phyloP scores from a whole-genome alignment of 2,797 vertebrate species.

The Peromyscus eremicus region DNA sequence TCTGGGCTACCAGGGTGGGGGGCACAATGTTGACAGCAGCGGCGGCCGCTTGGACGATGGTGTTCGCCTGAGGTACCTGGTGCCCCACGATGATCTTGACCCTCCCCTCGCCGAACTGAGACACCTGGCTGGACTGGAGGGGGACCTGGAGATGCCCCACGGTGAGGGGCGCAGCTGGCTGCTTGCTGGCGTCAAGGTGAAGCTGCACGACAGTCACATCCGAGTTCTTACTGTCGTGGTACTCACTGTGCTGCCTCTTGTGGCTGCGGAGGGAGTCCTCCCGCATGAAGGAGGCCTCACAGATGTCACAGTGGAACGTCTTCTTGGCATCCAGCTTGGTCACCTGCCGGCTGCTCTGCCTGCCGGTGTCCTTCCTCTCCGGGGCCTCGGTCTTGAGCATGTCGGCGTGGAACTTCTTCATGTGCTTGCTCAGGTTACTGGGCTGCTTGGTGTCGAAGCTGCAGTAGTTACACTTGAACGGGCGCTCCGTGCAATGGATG shows the following conservation, averaged over 20 bases:
- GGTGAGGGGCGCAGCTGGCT: conserved; percentile 75
- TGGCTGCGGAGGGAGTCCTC: conserved; percentile 98
- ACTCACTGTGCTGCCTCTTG: conserved; percentile 94
- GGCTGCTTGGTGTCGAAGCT: conserved; percentile 97
- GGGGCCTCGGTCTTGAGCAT: conserved; percentile 85
- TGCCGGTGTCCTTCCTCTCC: conserved; percentile 74
- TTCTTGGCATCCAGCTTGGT: conserved; percentile 95
- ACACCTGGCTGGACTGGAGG: conserved; percentile 81
- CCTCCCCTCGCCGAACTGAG: conserved; percentile 90
- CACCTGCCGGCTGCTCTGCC: conserved; percentile 91
- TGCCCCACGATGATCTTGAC: conserved; percentile 95
- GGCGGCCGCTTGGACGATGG: conserved; percentile 85
- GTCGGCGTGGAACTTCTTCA: conserved; percentile 95
- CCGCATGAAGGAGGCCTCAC: conserved; percentile 95
- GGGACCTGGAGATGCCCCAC: conserved; percentile 88
- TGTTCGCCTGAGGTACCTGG: conserved; percentile 86
- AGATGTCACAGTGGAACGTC: conserved; percentile 94
- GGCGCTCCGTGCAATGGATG: conserved; percentile 95
- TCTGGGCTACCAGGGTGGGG: conserved; percentile 77
- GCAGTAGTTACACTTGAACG: conserved; percentile 95
- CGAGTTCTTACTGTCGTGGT: conserved; percentile 71
- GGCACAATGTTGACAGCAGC: conserved; percentile 83
- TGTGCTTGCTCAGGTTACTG: conserved; percentile 96
- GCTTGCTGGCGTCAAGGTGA: conserved; percentile 83
- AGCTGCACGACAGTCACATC: conserved; percentile 89